Conservation (phyloP, 2,113 vertebrate genomes). For the Platycercus adscitus region DNA sequence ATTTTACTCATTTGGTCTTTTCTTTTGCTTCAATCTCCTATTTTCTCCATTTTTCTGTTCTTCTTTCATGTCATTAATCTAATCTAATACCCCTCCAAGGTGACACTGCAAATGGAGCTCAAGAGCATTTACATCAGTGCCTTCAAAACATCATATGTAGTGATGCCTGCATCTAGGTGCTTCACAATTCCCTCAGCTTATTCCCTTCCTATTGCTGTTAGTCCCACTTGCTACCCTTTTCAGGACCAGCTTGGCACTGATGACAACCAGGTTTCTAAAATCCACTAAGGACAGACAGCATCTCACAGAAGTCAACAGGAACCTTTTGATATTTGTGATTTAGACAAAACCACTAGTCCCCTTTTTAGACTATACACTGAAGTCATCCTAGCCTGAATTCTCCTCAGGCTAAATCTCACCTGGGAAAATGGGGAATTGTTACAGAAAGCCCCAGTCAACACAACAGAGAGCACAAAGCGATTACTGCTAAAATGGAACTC, state of each 20-base stretch:
- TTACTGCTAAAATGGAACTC: neutral
- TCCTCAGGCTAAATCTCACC: neutral
- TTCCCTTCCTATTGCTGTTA: neutral
- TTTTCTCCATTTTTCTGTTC: neutral
- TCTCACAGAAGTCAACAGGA: neutral
- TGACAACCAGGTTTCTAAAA: neutral
- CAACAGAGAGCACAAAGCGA: neutral
- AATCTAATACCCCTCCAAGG: slow-evolving; percentile 43
- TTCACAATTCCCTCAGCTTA: neutral
- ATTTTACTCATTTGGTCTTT: neutral
- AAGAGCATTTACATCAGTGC: neutral
- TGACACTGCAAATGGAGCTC: slow-evolving; percentile 18
- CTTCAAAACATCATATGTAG: neutral
- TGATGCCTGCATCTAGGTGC: neutral
- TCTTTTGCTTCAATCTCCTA: neutral
- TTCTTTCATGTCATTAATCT: slow-evolving; percentile 48
- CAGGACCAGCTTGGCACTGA: neutral
- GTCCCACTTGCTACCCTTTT: neutral
- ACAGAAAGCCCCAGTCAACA: neutral
- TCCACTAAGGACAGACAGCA: neutral
- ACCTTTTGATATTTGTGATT: neutral
- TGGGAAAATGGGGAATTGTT: neutral
- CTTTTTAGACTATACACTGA: neutral
- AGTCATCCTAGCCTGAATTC: neutral
- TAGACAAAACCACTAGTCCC: neutral